Conservation (phyloP, 2,888 invertebrate genomes). For the Pyrocoelia pectoralis region DNA sequence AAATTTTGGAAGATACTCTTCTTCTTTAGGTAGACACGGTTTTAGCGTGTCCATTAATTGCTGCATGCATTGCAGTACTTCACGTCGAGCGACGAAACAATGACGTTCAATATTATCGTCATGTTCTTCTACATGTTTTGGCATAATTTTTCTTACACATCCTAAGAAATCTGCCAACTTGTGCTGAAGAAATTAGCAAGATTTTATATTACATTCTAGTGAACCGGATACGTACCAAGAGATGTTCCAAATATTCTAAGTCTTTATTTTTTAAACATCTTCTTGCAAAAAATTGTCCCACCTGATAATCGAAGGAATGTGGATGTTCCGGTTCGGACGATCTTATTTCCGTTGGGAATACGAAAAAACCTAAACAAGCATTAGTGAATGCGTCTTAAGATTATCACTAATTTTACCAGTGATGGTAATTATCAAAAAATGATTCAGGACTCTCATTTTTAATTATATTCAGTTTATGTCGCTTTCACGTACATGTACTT, state of each 20-base stretch:
- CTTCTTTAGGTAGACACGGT: constrained; percentile 10
- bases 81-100: background rate
- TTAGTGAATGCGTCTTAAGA: background rate
- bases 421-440: background rate
- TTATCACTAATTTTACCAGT: constrained; percentile 9
- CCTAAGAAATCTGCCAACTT: background rate
- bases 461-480: background rate
- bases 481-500: background rate
- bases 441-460: background rate
- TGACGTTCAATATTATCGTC: background rate
- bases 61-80: constrained; percentile 6
- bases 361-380: background rate
- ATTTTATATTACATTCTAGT: background rate
- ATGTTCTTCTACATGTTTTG: background rate
- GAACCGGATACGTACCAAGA: constrained; percentile 8
- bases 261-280: constrained; percentile 11
- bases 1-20: constrained; percentile 7
- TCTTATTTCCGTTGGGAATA: background rate
- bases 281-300: constrained; percentile 11
- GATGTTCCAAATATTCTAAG: background rate
- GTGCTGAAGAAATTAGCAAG: background rate
- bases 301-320: background rate
- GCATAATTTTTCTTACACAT: constrained; percentile 6
- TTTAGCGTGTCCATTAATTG: background rate
- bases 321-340: background rate